Evolutionary conservation across 2,113 vertebrate genomes (phyloP), one percentile per base, ranked within the genome.

Genomic region (Ctenomys sociabilis): DNA sequence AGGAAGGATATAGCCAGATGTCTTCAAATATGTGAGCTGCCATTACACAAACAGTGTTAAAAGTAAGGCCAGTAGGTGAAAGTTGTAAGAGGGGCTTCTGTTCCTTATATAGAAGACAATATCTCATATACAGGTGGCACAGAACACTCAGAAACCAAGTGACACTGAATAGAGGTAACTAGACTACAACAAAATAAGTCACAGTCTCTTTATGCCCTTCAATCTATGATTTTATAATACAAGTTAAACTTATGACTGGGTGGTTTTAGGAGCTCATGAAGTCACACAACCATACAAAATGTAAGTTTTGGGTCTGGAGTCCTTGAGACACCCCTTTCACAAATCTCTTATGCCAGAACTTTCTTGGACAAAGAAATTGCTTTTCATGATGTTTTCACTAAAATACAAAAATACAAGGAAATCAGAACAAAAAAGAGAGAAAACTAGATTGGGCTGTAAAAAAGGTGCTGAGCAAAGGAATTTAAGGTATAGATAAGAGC

Each of bases 241-340:
- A 72, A 54, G 72, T 83, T 88, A 43, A 87, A 84, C 28, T 91
- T 61, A 82, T 19, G 30, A 83, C 32, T 86, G 52, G 40, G 37
- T 37, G 59, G 78, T 94, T 40, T 75, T 77, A 93, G 52, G 14
- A 93, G 57, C 43, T 93, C 37, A 93, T 1, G 2, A 95, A 95
- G 61, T 80, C 84, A 93, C 19, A 61, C 9, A 52, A 84, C 45
- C n/a, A 21, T 52, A 54, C 12, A 40, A 83, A 77, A 24, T 57
- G 3, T 19, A 72, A 88, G 21, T 8, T 90, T 49, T 89, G 16
- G 57, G 89, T 78, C 35, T 88, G 40, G n/a, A 40, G 30, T 75
- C 5, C 19, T 52, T 91, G 52, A 93, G 17, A 40, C 16, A 80
- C 30, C 70, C 43, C 63, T 72, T 80, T 84, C 49, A 84, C 5